Evolutionary conservation across 2,797 vertebrate species (phyloP).

Genomic region (Myotis daubentonii): DNA sequence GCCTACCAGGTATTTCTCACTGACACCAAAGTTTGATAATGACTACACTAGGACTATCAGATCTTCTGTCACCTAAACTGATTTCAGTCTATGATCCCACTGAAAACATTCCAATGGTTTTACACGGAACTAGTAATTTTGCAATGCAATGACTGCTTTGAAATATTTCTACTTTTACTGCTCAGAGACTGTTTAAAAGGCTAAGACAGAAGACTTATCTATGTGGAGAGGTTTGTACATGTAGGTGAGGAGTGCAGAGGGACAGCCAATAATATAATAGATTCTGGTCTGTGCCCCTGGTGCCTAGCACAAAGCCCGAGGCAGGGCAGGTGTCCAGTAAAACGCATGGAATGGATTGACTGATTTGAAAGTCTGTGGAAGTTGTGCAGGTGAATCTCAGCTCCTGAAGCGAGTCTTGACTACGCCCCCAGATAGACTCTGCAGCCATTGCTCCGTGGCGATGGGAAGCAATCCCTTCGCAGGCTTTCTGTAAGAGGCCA

Average conservation of each 20-base stretch:
- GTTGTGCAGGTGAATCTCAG: background rate
- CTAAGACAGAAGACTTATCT: background rate
- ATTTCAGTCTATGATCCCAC: background rate
- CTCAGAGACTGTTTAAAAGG: constrained; percentile 13
- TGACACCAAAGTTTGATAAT: background rate
- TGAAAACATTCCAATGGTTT: background rate
- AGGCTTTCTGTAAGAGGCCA: background rate
- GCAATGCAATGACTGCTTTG: constrained; percentile 26
- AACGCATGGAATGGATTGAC: constrained; percentile 39
- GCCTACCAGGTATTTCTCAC: background rate
- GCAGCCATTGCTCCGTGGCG: background rate
- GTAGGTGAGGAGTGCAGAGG: background rate
- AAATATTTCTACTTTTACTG: constrained; percentile 4
- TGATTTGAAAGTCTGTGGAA: constrained; percentile 36
- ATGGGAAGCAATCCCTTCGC: background rate
- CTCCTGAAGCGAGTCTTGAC: constrained; percentile 52
- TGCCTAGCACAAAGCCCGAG: background rate
- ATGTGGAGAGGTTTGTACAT: background rate
- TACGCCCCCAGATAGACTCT: constrained; percentile 13
- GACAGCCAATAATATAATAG: background rate
- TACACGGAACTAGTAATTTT: background rate
- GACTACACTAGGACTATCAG: background rate
- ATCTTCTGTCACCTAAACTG: background rate
- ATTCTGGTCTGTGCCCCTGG: background rate
- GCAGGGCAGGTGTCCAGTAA: background rate